Percentiles rank a stretch among this genome's conserved stretches.
These are phyloP conservation scores for Gymnocypris eckloni DNA, from an alignment of 2,797 vertebrate species.

Conservation along the genomic window DNA sequence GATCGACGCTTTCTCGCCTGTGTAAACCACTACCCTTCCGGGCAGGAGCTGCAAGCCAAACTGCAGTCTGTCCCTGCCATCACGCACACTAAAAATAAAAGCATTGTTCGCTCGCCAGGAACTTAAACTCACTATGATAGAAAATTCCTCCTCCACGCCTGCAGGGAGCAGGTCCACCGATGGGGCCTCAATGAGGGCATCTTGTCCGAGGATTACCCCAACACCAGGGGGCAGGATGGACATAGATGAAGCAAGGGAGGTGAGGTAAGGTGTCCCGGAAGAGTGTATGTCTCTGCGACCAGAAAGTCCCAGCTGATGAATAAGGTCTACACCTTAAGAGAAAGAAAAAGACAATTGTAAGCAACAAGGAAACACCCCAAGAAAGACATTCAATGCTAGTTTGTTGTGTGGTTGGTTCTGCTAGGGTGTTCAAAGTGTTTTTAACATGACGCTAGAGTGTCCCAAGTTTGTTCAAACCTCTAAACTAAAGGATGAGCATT, in stretches of 20 bases:
- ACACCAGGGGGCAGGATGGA: slow-evolving; percentile 74
- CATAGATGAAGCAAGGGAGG: slow-evolving; percentile 71
- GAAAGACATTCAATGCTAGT: background rate
- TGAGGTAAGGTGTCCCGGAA: slow-evolving; percentile 68
- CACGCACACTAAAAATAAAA: slow-evolving; percentile 93
- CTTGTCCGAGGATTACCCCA: slow-evolving; percentile 81
- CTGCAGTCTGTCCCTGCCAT: slow-evolving; percentile 81
- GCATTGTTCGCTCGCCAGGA: slow-evolving; percentile 90
- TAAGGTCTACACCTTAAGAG: slow-evolving; percentile 89
- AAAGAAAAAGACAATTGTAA: slow-evolving; percentile 56
- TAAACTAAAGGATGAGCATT: background rate
- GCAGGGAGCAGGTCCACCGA: slow-evolving; percentile 78
- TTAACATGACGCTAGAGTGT: background rate
- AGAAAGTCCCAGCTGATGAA: slow-evolving; percentile 87
- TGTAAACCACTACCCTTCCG: slow-evolving; percentile 85
- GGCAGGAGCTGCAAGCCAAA: slow-evolving; percentile 94
- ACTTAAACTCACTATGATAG: slow-evolving; percentile 86
- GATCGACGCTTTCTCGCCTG: slow-evolving; percentile 84
- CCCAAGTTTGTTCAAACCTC: background rate
- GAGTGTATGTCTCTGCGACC: slow-evolving; percentile 73
- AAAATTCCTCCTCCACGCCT: slow-evolving; percentile 83
- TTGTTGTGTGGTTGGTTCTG: background rate
- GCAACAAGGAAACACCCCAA: background rate
- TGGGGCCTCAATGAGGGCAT: slow-evolving; percentile 82
- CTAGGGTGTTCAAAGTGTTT: background rate